A percentile compares a stretch with the other conserved stretches of the same genome.
Evolutionary conservation across 2,888 invertebrate genomes (phyloP).

Genomic region (Coremacera marginata): DNA sequence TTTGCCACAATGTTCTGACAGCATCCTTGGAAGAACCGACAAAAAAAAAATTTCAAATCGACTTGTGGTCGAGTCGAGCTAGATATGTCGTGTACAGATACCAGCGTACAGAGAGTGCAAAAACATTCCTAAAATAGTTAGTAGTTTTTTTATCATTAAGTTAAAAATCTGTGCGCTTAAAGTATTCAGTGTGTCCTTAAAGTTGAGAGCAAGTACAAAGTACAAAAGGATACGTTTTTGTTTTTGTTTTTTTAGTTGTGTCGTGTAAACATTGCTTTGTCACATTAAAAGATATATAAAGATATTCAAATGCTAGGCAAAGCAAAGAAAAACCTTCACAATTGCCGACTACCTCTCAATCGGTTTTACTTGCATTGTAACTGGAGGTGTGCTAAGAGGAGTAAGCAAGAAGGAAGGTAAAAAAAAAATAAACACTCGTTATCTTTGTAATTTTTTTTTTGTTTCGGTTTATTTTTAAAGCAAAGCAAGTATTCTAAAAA

Average conservation of each 20-base stretch:
- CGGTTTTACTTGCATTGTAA: neutral
- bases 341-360: neutral
- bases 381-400: neutral
- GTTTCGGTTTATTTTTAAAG: neutral
- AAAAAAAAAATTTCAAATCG: neutral
- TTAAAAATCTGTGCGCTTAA: constrained; percentile 61
- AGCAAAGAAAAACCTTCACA: constrained; percentile 6
- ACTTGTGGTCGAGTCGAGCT: neutral
- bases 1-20: constrained; percentile 15
- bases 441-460: constrained; percentile 21
- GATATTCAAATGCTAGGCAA: constrained; percentile 6
- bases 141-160: constrained; percentile 47
- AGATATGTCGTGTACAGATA: neutral
- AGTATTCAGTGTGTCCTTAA: constrained; percentile 49
- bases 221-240: neutral
- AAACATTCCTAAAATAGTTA: constrained; percentile 41
- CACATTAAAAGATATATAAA: constrained; percentile 7
- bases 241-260: constrained; percentile 1
- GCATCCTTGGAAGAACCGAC: neutral
- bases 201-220: neutral
- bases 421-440: constrained; percentile 23
- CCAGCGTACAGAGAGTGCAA: neutral
- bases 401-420: neutral
- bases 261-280: constrained; percentile 24
- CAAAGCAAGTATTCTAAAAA: constrained; percentile 57